These are phyloP conservation scores for Homarus americanus DNA, from an alignment of 1,140 invertebrate genomes.

Conservation along the genomic window DNA sequence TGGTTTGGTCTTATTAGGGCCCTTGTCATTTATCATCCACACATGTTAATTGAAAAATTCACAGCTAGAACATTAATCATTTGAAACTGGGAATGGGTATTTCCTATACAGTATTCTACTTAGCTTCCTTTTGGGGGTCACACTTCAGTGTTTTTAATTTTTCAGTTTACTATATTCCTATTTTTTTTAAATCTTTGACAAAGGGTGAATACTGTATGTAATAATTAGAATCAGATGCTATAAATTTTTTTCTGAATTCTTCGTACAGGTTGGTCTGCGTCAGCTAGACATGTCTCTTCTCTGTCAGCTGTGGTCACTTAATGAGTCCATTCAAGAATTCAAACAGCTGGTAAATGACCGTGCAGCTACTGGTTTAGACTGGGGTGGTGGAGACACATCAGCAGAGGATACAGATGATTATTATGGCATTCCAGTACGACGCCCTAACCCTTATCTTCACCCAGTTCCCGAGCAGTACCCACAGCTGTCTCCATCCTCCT, in stretches of 20 bases:
- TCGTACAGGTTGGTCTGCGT: constrained; percentile 77
- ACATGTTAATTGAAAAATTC: too few species aligned
- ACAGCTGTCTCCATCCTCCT: constrained; percentile 71
- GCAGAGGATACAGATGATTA: constrained; percentile 75
- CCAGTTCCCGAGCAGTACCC: constrained; percentile 70
- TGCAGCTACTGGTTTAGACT: constrained; percentile 56
- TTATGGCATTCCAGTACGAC: constrained; percentile 73
- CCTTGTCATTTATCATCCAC: too few species aligned
- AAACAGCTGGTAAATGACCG: constrained; percentile 75
- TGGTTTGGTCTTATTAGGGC: too few species aligned
- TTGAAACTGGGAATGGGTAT: too few species aligned
- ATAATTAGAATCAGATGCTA: background rate
- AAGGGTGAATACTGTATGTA: too few species aligned
- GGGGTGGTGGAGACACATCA: constrained; percentile 73
- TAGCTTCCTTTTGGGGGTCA: too few species aligned
- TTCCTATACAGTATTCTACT: too few species aligned
- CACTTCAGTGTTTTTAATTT: too few species aligned
- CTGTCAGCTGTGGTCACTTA: constrained; percentile 78
- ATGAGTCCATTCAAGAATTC: constrained; percentile 79
- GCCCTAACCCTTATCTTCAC: constrained; percentile 71
- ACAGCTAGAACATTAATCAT: too few species aligned
- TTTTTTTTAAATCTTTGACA: too few species aligned
- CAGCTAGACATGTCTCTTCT: constrained; percentile 79
- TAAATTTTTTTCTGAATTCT: background rate
- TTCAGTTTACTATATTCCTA: too few species aligned